Evolutionary conservation across 2,797 vertebrate genomes (phyloP).

Genomic region (Rhabdomys pumilio): DNA sequence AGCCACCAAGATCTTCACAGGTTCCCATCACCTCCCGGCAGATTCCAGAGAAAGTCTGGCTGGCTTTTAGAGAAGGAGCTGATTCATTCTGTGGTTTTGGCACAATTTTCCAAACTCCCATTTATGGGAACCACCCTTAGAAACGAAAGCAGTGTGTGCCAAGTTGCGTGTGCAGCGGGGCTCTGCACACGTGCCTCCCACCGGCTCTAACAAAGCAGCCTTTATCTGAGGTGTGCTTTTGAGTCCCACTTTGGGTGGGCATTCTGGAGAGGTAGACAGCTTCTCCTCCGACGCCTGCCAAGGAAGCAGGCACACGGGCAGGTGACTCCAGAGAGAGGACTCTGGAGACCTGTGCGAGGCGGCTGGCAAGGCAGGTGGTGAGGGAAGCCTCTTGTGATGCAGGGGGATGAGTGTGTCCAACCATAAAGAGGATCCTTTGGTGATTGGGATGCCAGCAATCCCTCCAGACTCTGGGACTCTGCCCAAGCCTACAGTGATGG

Average conservation of each 20-base stretch:
- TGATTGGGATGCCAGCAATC: fast-evolving
- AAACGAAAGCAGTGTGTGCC: background rate
- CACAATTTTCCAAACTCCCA: background rate
- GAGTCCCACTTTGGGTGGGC: fast-evolving
- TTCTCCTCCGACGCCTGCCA: background rate
- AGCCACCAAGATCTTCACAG: background rate
- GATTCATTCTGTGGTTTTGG: slow-evolving; percentile 19
- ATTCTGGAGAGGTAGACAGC: fast-evolving
- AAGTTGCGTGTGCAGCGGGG: fast-evolving
- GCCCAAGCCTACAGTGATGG: background rate
- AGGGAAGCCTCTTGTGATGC: background rate
- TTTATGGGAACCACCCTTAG: background rate
- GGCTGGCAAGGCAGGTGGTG: background rate
- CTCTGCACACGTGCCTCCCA: fast-evolving
- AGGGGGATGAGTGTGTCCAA: background rate
- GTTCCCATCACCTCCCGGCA: background rate
- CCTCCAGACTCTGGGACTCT: too few relatives aligned
- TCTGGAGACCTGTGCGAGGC: fast-evolving
- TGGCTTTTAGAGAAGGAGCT: background rate
- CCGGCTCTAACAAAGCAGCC: background rate
- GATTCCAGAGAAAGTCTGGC: background rate
- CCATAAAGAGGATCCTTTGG: fast-evolving
- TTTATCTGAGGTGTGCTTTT: fast-evolving
- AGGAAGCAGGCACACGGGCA: fast-evolving
- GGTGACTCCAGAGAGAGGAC: fast-evolving